These are phyloP conservation scores for Cassiopea andromeda DNA, from an alignment of 30 jellyfish, hydroid and myxozoan genomes.

Conservation along the genomic window DNA sequence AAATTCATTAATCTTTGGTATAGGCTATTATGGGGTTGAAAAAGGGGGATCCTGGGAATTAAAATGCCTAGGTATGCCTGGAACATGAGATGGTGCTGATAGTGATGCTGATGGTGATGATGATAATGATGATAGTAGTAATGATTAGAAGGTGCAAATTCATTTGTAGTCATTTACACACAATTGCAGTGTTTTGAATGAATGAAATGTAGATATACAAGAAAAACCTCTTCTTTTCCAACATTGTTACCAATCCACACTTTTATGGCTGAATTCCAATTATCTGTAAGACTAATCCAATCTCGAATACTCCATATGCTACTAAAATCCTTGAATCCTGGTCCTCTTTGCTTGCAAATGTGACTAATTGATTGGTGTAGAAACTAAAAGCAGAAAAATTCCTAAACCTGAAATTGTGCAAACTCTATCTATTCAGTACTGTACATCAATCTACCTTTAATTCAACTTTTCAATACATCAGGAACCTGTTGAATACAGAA, in stretches of 20 bases:
- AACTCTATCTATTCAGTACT: not conserved
- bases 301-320: constrained; percentile 35
- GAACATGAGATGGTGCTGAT: too few relatives aligned
- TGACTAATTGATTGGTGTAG: constrained; percentile 48
- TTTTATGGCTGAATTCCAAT: constrained; percentile 36
- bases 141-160: too few relatives aligned
- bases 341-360: constrained; percentile 64
- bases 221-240: constrained; percentile 42
- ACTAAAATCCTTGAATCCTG: constrained; percentile 48
- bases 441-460: not conserved
- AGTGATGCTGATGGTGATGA: too few relatives aligned
- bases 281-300: constrained; percentile 36
- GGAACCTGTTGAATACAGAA: not conserved
- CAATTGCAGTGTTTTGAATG: too few relatives aligned
- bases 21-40: too few relatives aligned
- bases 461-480: not conserved
- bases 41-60: too few relatives aligned
- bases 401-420: not conserved
- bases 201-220: not conserved
- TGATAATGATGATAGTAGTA: too few relatives aligned
- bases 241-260: constrained; percentile 34
- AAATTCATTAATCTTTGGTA: too few relatives aligned
- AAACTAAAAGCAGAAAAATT: constrained; percentile 22
- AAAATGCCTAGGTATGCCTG: too few relatives aligned
- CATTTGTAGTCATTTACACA: not conserved